phyloP scores from a whole-genome alignment of 2,797 vertebrate species.

The Melanotaenia nigrans region DNA sequence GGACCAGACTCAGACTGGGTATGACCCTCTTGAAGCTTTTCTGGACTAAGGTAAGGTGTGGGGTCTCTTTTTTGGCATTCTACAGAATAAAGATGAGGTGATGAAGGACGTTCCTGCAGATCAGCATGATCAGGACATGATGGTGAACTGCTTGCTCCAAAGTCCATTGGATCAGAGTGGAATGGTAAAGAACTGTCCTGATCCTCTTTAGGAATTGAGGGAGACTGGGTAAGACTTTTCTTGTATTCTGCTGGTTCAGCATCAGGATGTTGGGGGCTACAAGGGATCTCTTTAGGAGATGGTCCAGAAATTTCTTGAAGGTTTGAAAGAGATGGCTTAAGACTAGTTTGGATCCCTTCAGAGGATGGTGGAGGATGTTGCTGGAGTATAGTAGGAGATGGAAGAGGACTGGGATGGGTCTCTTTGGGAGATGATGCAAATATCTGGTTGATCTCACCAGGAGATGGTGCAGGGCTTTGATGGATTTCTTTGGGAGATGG shows the following conservation, averaged over 20 bases:
- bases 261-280: neutral
- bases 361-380: neutral
- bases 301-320: neutral
- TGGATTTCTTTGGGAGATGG: neutral
- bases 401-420: neutral
- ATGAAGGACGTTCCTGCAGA: neutral
- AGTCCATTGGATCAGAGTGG: neutral
- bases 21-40: neutral
- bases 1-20: neutral
- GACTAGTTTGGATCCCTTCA: neutral
- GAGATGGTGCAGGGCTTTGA: neutral
- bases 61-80: conserved; percentile 13
- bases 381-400: neutral
- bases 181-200: neutral
- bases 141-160: neutral
- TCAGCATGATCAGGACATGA: neutral
- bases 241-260: neutral
- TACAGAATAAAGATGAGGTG: neutral
- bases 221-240: neutral
- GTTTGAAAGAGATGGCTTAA: neutral
- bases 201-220: neutral
- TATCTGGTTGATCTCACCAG: neutral
- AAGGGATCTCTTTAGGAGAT: neutral
- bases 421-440: neutral
- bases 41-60: neutral